Evolutionary conservation across 2,888 invertebrate species (phyloP), one percentile per base, ranked within the genome.

Genomic region (Mythimna lalbum): DNA sequence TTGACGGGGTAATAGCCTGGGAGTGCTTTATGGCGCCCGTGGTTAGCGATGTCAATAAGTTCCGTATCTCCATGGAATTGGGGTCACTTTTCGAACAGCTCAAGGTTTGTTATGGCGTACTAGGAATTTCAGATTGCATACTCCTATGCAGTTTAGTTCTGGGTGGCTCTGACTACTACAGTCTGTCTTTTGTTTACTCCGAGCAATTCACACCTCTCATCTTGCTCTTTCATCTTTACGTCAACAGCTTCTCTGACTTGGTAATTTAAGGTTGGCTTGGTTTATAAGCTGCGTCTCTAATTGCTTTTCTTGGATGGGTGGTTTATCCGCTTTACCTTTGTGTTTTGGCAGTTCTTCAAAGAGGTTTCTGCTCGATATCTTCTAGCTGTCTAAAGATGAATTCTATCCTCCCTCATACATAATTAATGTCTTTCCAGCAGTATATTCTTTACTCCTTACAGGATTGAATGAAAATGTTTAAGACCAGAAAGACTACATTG

Each of bases 21-120:
- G 86, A 88, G 90, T 89, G 87, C 86, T 91, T 90, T 90, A 92
- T 88, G 88, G 88, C 84, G 82, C 78, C 79, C 74, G 65, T 80
- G 73, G 80, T 74, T 74, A 79, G 80, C 78, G 69, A 78, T 86
- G 86, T 87, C 83, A 90, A 90, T 90, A 89, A 81, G 88, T 87
- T 88, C 88, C 86, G 87, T 92, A 92, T 93, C 86, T 88, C 87
- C 75, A 86, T 83, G 73, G 84, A 87, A 90, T 90, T 91, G 87
- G 82, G 90, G 89, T 90, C 88, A 89, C 79, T 90, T 91, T 91
- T 88, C 81, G 74, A 81, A 76, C 73, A 84, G 77, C 81, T 76
- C 55, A 61, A 66, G 71, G 61, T 68, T 69, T 65, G 62, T 69
- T 77, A 69, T 62, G 55, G 71, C 60, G 33, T 63, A 61, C 57